A percentile compares a stretch with the other conserved stretches of the same genome.
phyloP scores from a whole-genome alignment of 2,797 vertebrate genomes.

The Ceryle rudis region DNA sequence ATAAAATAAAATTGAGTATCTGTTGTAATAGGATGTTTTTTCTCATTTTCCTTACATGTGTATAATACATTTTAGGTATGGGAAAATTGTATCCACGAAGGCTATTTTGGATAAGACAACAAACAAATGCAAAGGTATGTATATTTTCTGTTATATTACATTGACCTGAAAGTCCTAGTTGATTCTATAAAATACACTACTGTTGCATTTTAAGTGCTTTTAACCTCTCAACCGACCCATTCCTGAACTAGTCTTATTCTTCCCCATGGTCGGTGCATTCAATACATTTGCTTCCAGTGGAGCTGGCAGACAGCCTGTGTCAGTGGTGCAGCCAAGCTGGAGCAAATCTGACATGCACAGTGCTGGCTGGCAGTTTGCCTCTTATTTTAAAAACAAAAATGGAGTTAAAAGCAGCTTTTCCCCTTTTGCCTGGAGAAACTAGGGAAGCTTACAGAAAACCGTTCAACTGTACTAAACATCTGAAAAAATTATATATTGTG shows the following conservation, averaged over 20 bases:
- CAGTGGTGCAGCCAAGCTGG: conserved; percentile 39
- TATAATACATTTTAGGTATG: conserved; percentile 85
- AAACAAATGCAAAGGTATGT: conserved; percentile 99
- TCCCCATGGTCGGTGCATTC: neutral
- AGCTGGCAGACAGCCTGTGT: conserved; percentile 52
- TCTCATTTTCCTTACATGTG: conserved; percentile 50
- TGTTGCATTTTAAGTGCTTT: neutral
- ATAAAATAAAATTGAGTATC: neutral
- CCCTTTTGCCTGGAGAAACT: conserved; percentile 68
- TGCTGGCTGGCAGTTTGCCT: conserved; percentile 64
- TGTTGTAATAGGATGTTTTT: neutral
- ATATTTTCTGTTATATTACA: conserved; percentile 29
- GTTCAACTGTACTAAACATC: conserved; percentile 69
- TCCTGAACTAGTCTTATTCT: neutral
- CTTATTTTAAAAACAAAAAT: conserved; percentile 71
- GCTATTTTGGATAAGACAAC: conserved; percentile 99
- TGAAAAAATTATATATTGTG: conserved; percentile 80
- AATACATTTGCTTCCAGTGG: neutral
- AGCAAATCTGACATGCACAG: conserved; percentile 58
- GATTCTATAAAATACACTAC: neutral
- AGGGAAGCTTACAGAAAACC: conserved; percentile 67
- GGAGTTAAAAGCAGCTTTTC: conserved; percentile 72
- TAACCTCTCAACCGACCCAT: neutral
- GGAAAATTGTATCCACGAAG: conserved; percentile 99
- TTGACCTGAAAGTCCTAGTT: neutral